These are phyloP conservation scores for Dusona sp. DNA, from an alignment of 2,888 invertebrate species.

Conservation along the genomic window DNA sequence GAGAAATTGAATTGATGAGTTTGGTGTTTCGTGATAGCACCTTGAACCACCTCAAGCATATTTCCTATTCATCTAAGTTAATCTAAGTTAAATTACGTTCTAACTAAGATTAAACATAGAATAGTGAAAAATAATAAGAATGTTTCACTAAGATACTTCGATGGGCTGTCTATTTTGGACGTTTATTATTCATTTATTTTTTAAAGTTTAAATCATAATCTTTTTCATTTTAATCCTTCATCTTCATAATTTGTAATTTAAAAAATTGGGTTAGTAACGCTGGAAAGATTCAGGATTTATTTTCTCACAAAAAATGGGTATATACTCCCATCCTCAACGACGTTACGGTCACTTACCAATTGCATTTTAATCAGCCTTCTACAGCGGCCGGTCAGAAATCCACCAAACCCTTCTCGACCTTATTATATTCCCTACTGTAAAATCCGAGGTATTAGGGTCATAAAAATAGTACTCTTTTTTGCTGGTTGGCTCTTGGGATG, in stretches of 20 bases:
- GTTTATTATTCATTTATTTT: not conserved
- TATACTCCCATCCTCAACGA: not conserved
- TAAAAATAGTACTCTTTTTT: conserved; percentile 44
- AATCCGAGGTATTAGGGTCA: conserved; percentile 37
- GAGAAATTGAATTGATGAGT: conserved; percentile 5
- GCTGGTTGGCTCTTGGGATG: conserved; percentile 4
- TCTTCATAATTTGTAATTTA: not conserved
- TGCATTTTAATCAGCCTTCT: conserved; percentile 65
- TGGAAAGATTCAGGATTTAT: conserved; percentile 1
- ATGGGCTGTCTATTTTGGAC: not conserved
- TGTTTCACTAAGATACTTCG: not conserved
- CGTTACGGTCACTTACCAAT: conserved; percentile 58
- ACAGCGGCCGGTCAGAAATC: conserved; percentile 16
- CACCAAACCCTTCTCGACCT: conserved; percentile 8
- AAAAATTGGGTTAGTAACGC: not conserved
- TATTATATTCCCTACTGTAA: conserved; percentile 43
- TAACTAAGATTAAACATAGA: not conserved
- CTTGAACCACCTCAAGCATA: not conserved
- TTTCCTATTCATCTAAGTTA: not conserved
- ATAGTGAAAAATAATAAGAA: not conserved
- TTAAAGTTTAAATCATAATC: not conserved
- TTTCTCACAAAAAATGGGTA: conserved; percentile 31
- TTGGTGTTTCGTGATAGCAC: not conserved
- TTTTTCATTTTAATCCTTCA: not conserved
- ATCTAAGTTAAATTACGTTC: not conserved